phyloP scores from a whole-genome alignment of 2,113 vertebrate genomes.

The Mormoops blainvillei region DNA sequence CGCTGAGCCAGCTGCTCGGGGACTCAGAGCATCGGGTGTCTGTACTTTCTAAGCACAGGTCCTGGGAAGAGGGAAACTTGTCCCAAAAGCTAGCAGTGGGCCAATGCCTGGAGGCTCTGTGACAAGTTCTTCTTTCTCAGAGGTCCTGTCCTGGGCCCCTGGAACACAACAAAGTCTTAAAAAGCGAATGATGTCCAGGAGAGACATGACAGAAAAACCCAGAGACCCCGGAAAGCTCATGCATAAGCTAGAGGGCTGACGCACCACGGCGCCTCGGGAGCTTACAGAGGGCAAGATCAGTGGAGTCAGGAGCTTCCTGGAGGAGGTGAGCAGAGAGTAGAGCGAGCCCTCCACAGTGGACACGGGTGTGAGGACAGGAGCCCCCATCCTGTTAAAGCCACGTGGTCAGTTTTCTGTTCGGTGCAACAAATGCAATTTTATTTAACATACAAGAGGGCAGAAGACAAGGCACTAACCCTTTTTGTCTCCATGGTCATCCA shows the following conservation, averaged over 20 bases:
- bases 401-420: not conserved
- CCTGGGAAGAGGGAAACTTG: not conserved
- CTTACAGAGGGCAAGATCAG: not conserved
- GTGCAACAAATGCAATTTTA: not conserved
- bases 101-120: not conserved
- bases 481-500: not conserved
- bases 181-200: not conserved
- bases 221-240: not conserved
- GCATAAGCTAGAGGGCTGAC: not conserved
- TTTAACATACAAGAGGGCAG: not conserved
- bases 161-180: not conserved
- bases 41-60: not conserved
- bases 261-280: not conserved
- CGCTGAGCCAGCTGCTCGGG: not conserved
- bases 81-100: not conserved
- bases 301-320: not conserved
- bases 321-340: not conserved
- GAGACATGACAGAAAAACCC: not conserved
- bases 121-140: not conserved
- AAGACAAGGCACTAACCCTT: not conserved
- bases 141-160: not conserved
- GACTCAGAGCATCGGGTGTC: accelerated
- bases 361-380: not conserved
- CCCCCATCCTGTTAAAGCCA: not conserved
- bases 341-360: not conserved